Evolutionary conservation across 1,140 invertebrate species (phyloP), one percentile per base, ranked within the genome.

Genomic region (Drosophila busckii): DNA sequence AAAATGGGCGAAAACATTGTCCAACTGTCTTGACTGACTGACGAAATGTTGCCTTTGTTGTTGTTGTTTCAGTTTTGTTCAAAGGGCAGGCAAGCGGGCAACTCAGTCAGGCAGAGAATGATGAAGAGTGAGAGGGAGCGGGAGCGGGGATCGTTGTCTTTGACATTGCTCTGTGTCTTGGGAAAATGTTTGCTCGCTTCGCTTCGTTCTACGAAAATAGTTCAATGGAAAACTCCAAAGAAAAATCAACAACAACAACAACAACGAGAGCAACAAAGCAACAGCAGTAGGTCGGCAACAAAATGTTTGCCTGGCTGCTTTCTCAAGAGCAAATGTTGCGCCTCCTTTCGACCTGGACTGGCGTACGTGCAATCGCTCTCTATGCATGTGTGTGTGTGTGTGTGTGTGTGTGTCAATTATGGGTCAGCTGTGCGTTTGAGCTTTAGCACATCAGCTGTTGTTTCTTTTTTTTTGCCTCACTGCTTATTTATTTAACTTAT

Each of bases 401-500:
- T 31, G 17, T 55, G 32, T 15, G 48, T 19, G 40, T 34, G 52
- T 40, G 59, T 62, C 64, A 82, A 75, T 80, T 80, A 75, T 80
- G 75, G 75, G 75, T 80, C 75, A 80, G 75, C 75, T 80, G 76
- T 82, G 75, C 73, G 63, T 66, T 65, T 80, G 73, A 67, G 67
- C 31, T 26, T 37, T 54, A 46, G 28, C 26, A 19, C 41, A 37
- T 58, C 34, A 38, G 22, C 17, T 7, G 25, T 31, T 9, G 8
- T 25, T 58, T 29, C 26, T 15, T 5, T 46, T 42, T 38, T 48
- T 45, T 20, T 22, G 17, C 15, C 37, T 62, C 16, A 37, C 3
- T 20, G 37, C 54, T 35, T 37, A 42, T 19, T 28, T 34, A 20
- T 7, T 41, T 20, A 15, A 26, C 8, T 22, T 26, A 7, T 54